These are phyloP conservation scores for Thecocarcelia acutangulata DNA, from an alignment of 2,888 invertebrate genomes.

Conservation along the genomic window DNA sequence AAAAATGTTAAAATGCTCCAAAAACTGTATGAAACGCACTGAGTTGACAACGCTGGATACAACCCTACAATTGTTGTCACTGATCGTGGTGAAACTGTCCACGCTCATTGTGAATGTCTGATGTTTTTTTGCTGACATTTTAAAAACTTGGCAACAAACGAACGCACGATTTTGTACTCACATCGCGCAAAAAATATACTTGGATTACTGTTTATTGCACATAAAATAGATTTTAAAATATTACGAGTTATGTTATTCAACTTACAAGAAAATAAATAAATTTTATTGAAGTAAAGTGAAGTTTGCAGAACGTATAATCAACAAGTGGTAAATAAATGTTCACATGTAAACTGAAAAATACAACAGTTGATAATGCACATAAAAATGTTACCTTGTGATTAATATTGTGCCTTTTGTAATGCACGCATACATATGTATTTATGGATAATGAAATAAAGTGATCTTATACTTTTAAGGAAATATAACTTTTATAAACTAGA, in stretches of 20 bases:
- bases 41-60: no score
- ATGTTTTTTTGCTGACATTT: slow-evolving; percentile 39
- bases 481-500: no score
- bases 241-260: not conserved
- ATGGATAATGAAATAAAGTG: no score
- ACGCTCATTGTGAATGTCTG: slow-evolving; percentile 45
- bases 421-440: no score
- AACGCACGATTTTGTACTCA: slow-evolving; percentile 31
- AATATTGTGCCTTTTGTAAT: slow-evolving; percentile 23
- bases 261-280: not conserved
- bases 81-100: slow-evolving; percentile 44
- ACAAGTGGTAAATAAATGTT: slow-evolving; percentile 47
- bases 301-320: slow-evolving; percentile 33
- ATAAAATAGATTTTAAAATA: slow-evolving; percentile 17
- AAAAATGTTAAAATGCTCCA: no score
- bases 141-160: slow-evolving; percentile 52
- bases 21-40: no score
- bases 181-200: slow-evolving; percentile 37
- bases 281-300: not conserved
- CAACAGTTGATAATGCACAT: slow-evolving; percentile 45
- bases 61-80: not conserved
- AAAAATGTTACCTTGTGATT: slow-evolving; percentile 24
- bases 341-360: slow-evolving; percentile 6
- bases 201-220: slow-evolving; percentile 20
- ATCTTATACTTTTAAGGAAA: no score